Conservation (phyloP, 2,888 invertebrate genomes). For the Xylota segnis region DNA sequence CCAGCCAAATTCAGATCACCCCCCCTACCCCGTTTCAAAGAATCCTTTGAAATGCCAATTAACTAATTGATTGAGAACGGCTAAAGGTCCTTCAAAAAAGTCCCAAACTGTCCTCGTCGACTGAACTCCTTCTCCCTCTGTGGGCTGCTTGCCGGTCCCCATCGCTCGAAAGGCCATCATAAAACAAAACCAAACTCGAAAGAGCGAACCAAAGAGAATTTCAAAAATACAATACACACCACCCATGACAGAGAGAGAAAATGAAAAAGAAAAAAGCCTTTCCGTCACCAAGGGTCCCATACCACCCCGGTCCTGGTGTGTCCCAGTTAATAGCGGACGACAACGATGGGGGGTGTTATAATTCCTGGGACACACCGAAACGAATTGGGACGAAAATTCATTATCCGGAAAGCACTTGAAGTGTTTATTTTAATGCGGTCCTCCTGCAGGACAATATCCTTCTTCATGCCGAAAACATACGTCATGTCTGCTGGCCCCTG, state of each 20-base stretch:
- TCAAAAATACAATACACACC: constrained; percentile 43
- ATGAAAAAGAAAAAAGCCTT: too few relatives aligned
- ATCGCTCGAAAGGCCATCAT: constrained; percentile 27
- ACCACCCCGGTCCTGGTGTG: constrained; percentile 34
- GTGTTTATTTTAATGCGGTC: constrained; percentile 77
- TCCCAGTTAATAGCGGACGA: constrained; percentile 72
- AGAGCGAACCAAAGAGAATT: constrained; percentile 33
- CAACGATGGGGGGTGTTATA: constrained; percentile 58
- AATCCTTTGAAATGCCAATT: constrained; percentile 67
- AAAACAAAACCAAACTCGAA: constrained; percentile 47
- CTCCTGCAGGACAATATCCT: constrained; percentile 67
- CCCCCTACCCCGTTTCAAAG: constrained; percentile 3
- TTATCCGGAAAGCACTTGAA: constrained; percentile 79
- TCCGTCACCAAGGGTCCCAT: constrained; percentile 37
- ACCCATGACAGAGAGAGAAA: constrained; percentile 45
- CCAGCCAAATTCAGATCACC: constrained; percentile 37
- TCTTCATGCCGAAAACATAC: constrained; percentile 68
- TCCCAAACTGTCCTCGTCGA: constrained; percentile 63
- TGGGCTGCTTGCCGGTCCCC: constrained; percentile 7
- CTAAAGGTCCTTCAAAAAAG: constrained; percentile 60
- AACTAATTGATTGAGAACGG: constrained; percentile 74
- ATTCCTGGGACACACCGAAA: constrained; percentile 69
- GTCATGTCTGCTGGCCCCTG: constrained; percentile 22
- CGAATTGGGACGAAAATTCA: constrained; percentile 77
- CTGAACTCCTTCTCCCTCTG: constrained; percentile 23